These are phyloP conservation scores for Stenopsyche tienmushanensis DNA, from an alignment of 1,140 invertebrate species.

Conservation along the genomic window DNA sequence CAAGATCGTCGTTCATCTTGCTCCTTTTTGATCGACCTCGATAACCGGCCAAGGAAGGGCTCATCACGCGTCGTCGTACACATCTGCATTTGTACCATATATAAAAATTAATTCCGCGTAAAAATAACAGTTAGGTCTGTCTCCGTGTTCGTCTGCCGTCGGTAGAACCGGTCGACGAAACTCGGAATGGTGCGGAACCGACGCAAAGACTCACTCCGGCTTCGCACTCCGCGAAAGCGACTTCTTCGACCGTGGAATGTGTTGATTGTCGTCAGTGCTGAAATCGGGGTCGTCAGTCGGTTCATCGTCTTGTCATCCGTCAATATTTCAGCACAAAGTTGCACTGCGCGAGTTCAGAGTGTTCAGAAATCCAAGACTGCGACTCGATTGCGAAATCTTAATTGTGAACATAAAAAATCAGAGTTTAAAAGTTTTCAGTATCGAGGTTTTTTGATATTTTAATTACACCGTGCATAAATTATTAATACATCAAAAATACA, in stretches of 20 bases:
- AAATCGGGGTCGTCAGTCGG: not conserved
- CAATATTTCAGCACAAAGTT: not conserved
- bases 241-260: not conserved
- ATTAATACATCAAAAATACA: no score
- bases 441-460: no score
- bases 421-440: no score
- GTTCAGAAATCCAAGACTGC: not conserved
- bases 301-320: not conserved
- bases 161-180: not conserved
- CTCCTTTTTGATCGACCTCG: no score
- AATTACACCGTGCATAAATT: no score
- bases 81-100: not conserved
- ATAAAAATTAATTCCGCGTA: constrained; percentile 3
- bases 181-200: not conserved
- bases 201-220: not conserved
- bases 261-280: not conserved
- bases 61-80: no score
- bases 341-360: not conserved
- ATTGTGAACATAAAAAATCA: no score
- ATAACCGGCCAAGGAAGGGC: no score
- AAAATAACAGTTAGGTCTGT: not conserved
- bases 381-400: not conserved
- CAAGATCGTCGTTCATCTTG: no score
- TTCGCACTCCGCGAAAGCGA: not conserved
- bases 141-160: not conserved